Conservation (phyloP, 2,888 invertebrate genomes). For the Timema cristinae region DNA sequence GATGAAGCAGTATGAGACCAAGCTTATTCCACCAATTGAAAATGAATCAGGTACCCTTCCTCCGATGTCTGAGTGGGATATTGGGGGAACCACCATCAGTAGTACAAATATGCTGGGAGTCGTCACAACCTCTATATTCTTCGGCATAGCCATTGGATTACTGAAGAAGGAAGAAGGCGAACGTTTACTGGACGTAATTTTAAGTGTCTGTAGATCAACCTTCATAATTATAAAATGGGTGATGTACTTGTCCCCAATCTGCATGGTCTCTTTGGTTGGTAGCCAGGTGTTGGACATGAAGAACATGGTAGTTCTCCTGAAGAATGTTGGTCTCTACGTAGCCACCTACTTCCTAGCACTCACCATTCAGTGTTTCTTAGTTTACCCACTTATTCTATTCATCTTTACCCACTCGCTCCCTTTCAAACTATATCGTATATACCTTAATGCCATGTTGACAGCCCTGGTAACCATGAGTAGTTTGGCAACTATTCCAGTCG, state of each 20-base stretch:
- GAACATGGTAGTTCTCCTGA: neutral
- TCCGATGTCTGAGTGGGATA: no score
- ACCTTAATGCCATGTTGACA: neutral
- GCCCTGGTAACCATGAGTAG: neutral
- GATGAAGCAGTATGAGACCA: no score
- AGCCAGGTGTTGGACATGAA: no score
- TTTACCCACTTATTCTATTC: neutral
- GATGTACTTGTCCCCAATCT: neutral
- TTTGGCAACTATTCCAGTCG: constrained; percentile 9
- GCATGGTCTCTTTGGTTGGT: neutral
- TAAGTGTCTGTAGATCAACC: neutral
- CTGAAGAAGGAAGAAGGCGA: neutral
- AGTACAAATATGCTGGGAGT: no score
- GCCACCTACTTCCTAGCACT: neutral
- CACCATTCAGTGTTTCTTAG: neutral
- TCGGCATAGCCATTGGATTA: no score
- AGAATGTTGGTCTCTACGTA: neutral
- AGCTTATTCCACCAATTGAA: no score
- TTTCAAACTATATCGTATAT: neutral
- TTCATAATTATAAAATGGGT: constrained; percentile 10
- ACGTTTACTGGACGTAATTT: neutral
- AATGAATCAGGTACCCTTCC: no score
- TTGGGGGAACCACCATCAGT: no score
- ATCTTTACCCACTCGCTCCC: neutral
- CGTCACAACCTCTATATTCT: no score